Conservation (phyloP, 2,797 vertebrate genomes). For the Cephalopachus bancanus region DNA sequence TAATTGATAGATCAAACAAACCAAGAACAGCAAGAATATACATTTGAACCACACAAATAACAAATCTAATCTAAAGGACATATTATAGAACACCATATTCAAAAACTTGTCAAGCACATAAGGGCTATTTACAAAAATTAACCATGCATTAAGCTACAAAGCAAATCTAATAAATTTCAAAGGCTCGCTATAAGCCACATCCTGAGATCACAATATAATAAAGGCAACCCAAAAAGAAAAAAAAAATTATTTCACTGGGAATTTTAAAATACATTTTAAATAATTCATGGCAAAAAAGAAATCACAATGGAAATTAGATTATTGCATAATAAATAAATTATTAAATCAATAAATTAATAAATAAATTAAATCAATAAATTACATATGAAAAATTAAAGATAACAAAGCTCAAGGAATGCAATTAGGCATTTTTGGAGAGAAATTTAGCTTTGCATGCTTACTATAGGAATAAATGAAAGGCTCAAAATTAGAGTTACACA, state of each 20-base stretch:
- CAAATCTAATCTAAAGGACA: constrained; percentile 1
- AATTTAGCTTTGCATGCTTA: constrained; percentile 47
- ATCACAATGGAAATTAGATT: constrained; percentile 57
- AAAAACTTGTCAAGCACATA: constrained; percentile 36
- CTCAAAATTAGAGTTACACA: constrained; percentile 40
- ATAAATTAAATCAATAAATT: constrained; percentile 37
- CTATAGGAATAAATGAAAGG: neutral
- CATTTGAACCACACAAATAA: constrained; percentile 30
- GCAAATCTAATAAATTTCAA: constrained; percentile 16
- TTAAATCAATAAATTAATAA: too few relatives aligned
- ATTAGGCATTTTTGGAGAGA: constrained; percentile 4
- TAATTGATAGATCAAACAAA: constrained; percentile 49
- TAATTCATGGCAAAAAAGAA: constrained; percentile 48
- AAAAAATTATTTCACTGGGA: constrained; percentile 42
- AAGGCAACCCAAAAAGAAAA: constrained; percentile 37
- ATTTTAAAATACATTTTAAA: constrained; percentile 58
- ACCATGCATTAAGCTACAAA: neutral
- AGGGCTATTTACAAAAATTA: constrained; percentile 48
- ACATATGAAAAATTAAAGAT: constrained; percentile 47
- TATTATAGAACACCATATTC: constrained; percentile 12
- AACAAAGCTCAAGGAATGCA: neutral
- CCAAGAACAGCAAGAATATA: constrained; percentile 24
- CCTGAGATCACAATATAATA: neutral
- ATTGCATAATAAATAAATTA: too few relatives aligned
- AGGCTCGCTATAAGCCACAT: neutral